These are phyloP conservation scores for Thermophis baileyi DNA, from an alignment of 2,113 vertebrate genomes.

Conservation along the genomic window DNA sequence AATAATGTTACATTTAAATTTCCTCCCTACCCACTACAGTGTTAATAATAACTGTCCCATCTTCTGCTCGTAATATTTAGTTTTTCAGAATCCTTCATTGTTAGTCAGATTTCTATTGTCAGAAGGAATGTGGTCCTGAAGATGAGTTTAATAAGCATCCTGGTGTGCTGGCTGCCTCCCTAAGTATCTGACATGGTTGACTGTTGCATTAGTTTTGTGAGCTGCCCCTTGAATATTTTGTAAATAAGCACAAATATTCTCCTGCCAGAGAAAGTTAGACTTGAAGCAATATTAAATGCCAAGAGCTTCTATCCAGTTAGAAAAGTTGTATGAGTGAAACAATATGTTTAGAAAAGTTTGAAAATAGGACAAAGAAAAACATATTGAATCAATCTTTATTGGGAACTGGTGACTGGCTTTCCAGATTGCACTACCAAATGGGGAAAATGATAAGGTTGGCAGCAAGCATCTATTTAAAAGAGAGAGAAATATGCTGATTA, in stretches of 20 bases:
- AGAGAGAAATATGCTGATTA: slow-evolving; percentile 2
- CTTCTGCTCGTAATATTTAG: not conserved
- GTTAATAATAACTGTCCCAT: not conserved
- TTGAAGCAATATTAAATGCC: not conserved
- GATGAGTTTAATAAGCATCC: not conserved
- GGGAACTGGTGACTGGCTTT: slow-evolving; percentile 5
- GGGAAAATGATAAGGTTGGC: slow-evolving; percentile 25
- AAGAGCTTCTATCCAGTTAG: not conserved
- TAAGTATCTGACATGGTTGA: not conserved
- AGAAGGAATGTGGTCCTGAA: not conserved
- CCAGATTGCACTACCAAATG: not conserved
- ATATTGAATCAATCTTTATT: slow-evolving; percentile 31
- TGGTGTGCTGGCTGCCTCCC: not conserved
- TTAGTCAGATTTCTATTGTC: not conserved
- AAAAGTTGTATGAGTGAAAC: not conserved
- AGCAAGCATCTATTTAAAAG: slow-evolving; percentile 10
- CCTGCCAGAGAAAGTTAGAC: not conserved
- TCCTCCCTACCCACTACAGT: not conserved
- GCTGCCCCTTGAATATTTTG: not conserved
- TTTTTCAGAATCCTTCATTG: not conserved
- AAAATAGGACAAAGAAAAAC: slow-evolving; percentile 24
- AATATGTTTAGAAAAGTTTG: slow-evolving; percentile 19
- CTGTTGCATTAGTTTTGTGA: not conserved
- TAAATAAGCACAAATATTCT: not conserved
- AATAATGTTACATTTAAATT: not conserved